Percentiles rank a stretch among this genome's conserved stretches.
phyloP scores from a whole-genome alignment of 2,113 vertebrate species.

The Cynoglossus semilaevis region DNA sequence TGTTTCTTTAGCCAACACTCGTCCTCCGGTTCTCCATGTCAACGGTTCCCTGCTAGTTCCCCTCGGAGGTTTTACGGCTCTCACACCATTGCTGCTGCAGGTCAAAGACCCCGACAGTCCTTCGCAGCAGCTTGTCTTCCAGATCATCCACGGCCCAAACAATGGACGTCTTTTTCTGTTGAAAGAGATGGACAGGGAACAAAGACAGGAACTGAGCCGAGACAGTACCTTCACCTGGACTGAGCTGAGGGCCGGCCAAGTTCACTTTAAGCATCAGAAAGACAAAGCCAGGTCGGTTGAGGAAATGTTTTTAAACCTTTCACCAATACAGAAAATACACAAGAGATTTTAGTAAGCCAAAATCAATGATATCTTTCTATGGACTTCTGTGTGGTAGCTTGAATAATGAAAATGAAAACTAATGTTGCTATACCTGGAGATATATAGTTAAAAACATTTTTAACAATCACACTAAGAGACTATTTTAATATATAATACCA shows the following conservation, averaged over 20 bases:
- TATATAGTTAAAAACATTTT: too few relatives aligned
- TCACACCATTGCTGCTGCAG: conserved; percentile 74
- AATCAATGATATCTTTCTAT: too few relatives aligned
- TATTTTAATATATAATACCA: too few relatives aligned
- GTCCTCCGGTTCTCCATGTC: conserved; percentile 60
- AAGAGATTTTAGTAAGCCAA: too few relatives aligned
- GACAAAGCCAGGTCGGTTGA: conserved; percentile 81
- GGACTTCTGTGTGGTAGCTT: too few relatives aligned
- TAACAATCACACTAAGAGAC: too few relatives aligned
- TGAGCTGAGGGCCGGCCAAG: conserved; percentile 73
- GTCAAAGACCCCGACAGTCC: conserved; percentile 58
- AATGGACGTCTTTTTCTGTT: conserved; percentile 78
- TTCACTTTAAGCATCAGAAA: conserved; percentile 80
- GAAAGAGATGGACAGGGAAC: neutral
- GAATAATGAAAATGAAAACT: too few relatives aligned
- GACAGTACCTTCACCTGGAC: conserved; percentile 78
- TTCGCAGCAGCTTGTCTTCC: conserved; percentile 69
- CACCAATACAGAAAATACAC: too few relatives aligned
- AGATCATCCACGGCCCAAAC: conserved; percentile 72
- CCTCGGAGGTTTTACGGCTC: conserved; percentile 73
- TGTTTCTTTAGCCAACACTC: conserved; percentile 68
- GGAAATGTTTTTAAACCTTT: too few relatives aligned
- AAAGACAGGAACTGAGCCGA: conserved; percentile 54
- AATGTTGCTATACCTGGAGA: too few relatives aligned
- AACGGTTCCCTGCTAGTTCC: conserved; percentile 80